Evolutionary conservation across 2,113 vertebrate genomes (phyloP), one percentile per base, ranked within the genome.

Genomic region (Xerus inauris): DNA sequence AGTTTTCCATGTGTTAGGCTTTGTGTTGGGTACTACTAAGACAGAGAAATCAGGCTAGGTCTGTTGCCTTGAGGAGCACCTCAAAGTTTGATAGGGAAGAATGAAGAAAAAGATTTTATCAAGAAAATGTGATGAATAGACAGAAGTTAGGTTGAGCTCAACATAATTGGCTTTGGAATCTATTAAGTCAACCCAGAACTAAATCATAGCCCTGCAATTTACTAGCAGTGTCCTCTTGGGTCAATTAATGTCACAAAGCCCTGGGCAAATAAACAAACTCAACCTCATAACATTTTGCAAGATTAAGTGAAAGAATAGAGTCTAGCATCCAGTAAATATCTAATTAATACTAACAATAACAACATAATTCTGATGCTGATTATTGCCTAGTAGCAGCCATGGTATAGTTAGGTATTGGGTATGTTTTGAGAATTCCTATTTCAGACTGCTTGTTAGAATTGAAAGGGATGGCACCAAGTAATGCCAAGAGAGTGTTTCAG

Each of bases 241-340:
- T 24, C 35, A 85, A 26, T 45, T 17, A 12, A 71, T 57, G 12
- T 84, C 24, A 47, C 72, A 89, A 83, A 64, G 4, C 1, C n/a
- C 28, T 65, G 13, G 17, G 13, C 80, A 28, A 62, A 62, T 62
- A 7, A 62, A 62, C 26, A 3, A 62, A 11, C 3, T 62, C 59
- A 62, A 62, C 1, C 17, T 92, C 32, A 19, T n/a, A 40, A 57
- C 5, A 73, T 84, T 94, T 90, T 80, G 40, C 30, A 12, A 57
- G 32, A 80, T 64, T 40, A 45, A 79, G 93, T 73, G 32, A 79
- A 75, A 91, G n/a, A 9, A 82, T 7, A 54, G 75, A 96, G 35
- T 12, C 32, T 71, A 57, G 8, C 49, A 79, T 32, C 10, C 32
- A 57, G 8, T 35, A 64, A 81, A 51, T 65, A 22, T 75, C 62